Base-by-base conservation (phyloP, 2,888 invertebrate genomes). In the Drosophila anomalata region DNA sequence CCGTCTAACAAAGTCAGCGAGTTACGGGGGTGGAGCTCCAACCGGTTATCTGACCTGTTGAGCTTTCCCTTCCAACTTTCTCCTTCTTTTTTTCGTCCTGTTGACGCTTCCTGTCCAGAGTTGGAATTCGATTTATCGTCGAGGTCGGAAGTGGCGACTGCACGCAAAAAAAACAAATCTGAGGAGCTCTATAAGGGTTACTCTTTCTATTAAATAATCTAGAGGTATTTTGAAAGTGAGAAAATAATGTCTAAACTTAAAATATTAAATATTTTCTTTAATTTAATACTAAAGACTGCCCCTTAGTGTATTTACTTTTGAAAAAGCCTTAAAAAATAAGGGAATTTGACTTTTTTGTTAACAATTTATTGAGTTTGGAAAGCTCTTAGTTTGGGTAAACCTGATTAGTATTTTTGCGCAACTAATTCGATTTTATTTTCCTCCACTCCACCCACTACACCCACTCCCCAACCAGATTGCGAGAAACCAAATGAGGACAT, bases 401-500 rank as follows among this genome's bases (percentile, higher is more conserved):
- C 42, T 42, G 31, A 42, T 68, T 74, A 82, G 59, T 60, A 54
- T 69, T 69, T 68, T 66, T 29, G 26, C 42, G 29, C 4, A 58
- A 42, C 36, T 52, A 70, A 76, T 56, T 78, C 56, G 53, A 78
- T 87, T 33, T 67, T 22, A 11, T 20, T 72, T 73, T 50, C 58
- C 59, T 8, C 22, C 14, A 22, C 22, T 22, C 22, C 22, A 24
- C 22, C 22, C 22, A 4, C 0, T 0, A 24, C 7, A 4, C 41
- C 48, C 20, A 24, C 22, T 17, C 56, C 36, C 14, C n/a, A 9
- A 29, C 22, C 8, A 90, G 90, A 90, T 89, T 90, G 90, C 76
- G 90, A 91, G 72, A 90, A 89, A 73, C 75, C 78, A 73, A 78
- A 85, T 58, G 91, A 90, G 67, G 90, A 91, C 65, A 76, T 83